Conservation (phyloP, 2,797 vertebrate species). For the Synanceia verrucosa region DNA sequence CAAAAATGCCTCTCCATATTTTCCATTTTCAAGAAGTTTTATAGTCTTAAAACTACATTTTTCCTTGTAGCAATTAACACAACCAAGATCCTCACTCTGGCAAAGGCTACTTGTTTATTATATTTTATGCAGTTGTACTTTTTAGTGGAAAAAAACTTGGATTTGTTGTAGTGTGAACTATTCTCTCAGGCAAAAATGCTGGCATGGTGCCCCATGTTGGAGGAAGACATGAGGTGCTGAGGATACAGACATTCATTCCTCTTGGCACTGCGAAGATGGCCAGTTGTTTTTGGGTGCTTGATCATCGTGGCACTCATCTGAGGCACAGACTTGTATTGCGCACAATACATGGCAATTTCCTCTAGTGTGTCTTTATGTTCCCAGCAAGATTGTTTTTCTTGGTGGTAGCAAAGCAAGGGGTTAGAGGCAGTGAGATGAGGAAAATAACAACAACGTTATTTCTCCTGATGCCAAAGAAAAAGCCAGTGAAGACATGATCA, state of each 20-base stretch:
- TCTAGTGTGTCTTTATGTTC: constrained; percentile 35
- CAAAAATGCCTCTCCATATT: no score
- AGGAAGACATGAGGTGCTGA: constrained; percentile 4
- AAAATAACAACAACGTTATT: constrained; percentile 29
- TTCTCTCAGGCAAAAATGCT: constrained; percentile 14
- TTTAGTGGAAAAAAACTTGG: constrained; percentile 37
- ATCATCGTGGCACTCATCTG: constrained; percentile 31
- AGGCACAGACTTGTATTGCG: constrained; percentile 28
- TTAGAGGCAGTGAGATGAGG: constrained; percentile 34
- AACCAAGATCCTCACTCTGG: background rate
- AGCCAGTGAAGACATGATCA: constrained; percentile 29
- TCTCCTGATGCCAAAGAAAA: constrained; percentile 23
- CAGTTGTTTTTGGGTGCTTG: constrained; percentile 10
- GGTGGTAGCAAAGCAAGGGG: constrained; percentile 11
- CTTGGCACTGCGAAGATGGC: constrained; percentile 25
- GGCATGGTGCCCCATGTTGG: constrained; percentile 25
- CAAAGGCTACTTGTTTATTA: constrained; percentile 12
- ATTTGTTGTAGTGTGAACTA: background rate
- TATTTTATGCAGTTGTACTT: constrained; percentile 18
- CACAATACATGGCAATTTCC: constrained; percentile 32
- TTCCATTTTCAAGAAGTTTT: background rate
- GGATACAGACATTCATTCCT: constrained; percentile 24
- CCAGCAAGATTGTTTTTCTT: constrained; percentile 36
- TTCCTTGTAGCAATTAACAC: constrained; percentile 18
- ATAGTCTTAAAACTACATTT: background rate